Evolutionary conservation across 2,888 invertebrate species (phyloP).

Genomic region (Digitonthophagus gazella): DNA sequence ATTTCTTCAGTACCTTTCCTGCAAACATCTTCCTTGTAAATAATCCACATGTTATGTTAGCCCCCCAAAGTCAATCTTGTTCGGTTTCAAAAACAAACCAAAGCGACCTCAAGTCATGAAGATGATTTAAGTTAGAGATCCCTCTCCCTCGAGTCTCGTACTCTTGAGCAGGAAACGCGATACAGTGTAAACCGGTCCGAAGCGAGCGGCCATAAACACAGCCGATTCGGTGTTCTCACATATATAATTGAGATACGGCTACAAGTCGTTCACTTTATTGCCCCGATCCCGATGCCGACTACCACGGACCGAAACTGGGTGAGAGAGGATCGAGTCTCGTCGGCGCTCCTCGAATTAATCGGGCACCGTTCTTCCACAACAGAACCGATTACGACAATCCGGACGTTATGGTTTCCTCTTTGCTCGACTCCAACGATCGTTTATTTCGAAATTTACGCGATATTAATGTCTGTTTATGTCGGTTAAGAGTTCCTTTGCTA

Average conservation of each 20-base stretch:
- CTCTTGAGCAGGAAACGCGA: slow-evolving; percentile 10
- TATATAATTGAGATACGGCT: slow-evolving; percentile 48
- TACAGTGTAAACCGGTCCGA: slow-evolving; percentile 37
- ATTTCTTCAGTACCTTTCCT: too few relatives aligned
- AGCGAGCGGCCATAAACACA: slow-evolving; percentile 28
- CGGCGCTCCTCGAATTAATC: background rate
- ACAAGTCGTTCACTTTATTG: slow-evolving; percentile 48
- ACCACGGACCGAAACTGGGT: slow-evolving; percentile 29
- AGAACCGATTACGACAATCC: background rate
- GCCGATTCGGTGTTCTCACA: slow-evolving; percentile 45
- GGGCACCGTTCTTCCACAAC: background rate
- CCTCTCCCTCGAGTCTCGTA: background rate
- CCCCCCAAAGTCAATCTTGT: too few relatives aligned
- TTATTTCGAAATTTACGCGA: too few relatives aligned
- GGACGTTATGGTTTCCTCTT: background rate
- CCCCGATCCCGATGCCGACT: slow-evolving; percentile 45
- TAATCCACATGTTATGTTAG: too few relatives aligned
- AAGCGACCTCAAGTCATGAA: too few relatives aligned
- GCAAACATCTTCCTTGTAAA: too few relatives aligned
- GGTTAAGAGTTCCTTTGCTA: too few relatives aligned
- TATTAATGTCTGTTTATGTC: too few relatives aligned
- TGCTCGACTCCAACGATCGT: too few relatives aligned
- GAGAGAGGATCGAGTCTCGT: background rate
- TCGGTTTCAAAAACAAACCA: too few relatives aligned
- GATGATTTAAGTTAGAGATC: background rate